Evolutionary conservation across 1,140 invertebrate species (phyloP), one percentile per base, ranked within the genome.

Genomic region (Nymphalis io): DNA sequence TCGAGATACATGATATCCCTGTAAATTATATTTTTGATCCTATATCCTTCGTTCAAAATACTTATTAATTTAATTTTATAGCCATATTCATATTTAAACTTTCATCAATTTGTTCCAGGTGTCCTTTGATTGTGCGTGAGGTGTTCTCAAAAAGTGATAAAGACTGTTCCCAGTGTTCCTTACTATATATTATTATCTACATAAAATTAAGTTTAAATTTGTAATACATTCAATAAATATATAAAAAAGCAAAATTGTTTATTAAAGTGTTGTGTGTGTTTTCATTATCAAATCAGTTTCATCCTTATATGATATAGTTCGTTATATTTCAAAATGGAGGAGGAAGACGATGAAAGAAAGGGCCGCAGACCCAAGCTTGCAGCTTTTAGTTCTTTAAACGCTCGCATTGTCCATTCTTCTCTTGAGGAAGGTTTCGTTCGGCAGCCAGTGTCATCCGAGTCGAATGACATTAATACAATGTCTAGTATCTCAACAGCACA

Each of bases 341-440:
- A 94, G 66, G 93, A 94, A 72, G 93, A 94, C 44, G 93, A 93
- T 69, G 92, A 92, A 73, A 79, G 86, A 74, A 87, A 90, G 66
- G 80, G 51, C 21, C 74, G 79, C 40, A 74, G 87, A 67, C 85
- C 81, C 38, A 89, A 90, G 55, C 78, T 90, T 8, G 88, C 85
- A n/a, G 78, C 83, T 51, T 85, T 89, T 71, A 86, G 82, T 66
- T 85, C 87, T 16, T 67, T 90, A 38, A 90, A 88, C 55, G 73
- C 88, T 11, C 85, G 86, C 12, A 82, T 85, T n/a, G 82, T 87
- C n/a, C 88, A 90, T 62, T 79, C 87, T 51, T 89, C 86, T 18
- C 66, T 88, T 38, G 88, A 90, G 65, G 88, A 89, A 40, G 78
- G 82, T 27, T 66, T 72, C 16, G 67, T 89, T 23, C 80, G 79